Evolutionary conservation across 2,797 vertebrate species (phyloP).

Genomic region (Sebastes oblongus): DNA sequence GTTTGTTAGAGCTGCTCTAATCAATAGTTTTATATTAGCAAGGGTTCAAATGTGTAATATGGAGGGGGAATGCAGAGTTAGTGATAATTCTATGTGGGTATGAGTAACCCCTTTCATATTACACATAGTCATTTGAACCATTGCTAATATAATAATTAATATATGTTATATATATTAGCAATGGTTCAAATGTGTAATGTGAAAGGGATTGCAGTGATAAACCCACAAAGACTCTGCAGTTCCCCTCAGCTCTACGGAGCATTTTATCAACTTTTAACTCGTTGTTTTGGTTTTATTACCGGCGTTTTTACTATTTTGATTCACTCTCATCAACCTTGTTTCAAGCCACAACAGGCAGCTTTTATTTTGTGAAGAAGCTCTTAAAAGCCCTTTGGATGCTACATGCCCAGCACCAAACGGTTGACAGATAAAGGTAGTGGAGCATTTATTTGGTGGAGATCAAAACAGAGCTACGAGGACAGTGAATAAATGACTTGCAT

Average conservation of each 20-base stretch:
- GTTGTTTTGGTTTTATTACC: neutral
- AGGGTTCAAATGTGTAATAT: neutral
- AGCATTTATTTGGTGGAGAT: neutral
- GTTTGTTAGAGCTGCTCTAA: neutral
- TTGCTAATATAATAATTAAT: neutral
- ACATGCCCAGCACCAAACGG: fast-evolving
- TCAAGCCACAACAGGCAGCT: neutral
- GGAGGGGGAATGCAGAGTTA: neutral
- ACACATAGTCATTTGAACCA: neutral
- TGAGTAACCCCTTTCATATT: neutral
- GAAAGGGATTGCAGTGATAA: neutral
- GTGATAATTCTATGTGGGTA: neutral
- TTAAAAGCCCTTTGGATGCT: neutral
- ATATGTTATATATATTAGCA: neutral
- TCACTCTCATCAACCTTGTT: neutral
- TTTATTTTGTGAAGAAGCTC: neutral
- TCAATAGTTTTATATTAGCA: neutral
- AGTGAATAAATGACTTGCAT: neutral
- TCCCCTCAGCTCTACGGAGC: neutral
- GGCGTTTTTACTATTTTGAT: neutral
- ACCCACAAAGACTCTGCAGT: neutral
- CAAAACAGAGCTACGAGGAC: neutral
- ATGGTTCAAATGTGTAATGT: neutral
- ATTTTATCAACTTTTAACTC: neutral
- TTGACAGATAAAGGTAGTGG: neutral